Evolutionary conservation across 2,797 vertebrate genomes (phyloP).

Genomic region (Decapterus maruadsi): DNA sequence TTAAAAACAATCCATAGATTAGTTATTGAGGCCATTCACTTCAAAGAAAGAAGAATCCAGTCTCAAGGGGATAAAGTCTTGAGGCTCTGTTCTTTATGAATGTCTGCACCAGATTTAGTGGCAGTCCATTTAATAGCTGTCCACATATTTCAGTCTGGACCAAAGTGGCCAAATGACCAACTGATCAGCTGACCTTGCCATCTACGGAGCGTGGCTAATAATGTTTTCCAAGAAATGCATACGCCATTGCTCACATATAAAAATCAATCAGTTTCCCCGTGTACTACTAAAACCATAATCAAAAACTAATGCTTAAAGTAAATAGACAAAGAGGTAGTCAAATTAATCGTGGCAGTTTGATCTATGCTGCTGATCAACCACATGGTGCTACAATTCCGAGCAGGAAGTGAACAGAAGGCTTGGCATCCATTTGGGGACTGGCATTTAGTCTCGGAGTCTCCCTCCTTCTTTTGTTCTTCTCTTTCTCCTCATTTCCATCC

Average conservation of each 20-base stretch:
- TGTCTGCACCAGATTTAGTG: not conserved
- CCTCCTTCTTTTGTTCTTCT: constrained; percentile 74
- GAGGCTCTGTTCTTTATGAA: not conserved
- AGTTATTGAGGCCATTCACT: not conserved
- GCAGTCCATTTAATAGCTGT: not conserved
- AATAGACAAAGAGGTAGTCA: constrained; percentile 30
- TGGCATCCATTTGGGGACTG: constrained; percentile 75
- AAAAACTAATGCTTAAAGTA: constrained; percentile 28
- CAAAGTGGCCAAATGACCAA: not conserved
- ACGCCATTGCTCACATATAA: not conserved
- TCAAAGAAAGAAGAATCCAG: not conserved
- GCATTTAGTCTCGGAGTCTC: constrained; percentile 75
- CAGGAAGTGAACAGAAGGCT: constrained; percentile 69
- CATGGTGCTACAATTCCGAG: constrained; percentile 57
- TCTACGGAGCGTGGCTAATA: not conserved
- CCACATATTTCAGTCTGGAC: not conserved
- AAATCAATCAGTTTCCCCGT: not conserved
- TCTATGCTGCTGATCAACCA: constrained; percentile 62
- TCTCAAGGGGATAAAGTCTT: no score
- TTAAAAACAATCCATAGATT: not conserved
- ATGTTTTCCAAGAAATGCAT: not conserved
- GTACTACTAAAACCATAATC: constrained; percentile 11
- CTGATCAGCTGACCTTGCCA: not conserved
- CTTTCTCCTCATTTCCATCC: constrained; percentile 76
- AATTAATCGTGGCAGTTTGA: constrained; percentile 39